Percentiles rank a stretch among this genome's conserved stretches.
phyloP scores from a whole-genome alignment of 2,113 vertebrate species.

The Rallus limicola region DNA sequence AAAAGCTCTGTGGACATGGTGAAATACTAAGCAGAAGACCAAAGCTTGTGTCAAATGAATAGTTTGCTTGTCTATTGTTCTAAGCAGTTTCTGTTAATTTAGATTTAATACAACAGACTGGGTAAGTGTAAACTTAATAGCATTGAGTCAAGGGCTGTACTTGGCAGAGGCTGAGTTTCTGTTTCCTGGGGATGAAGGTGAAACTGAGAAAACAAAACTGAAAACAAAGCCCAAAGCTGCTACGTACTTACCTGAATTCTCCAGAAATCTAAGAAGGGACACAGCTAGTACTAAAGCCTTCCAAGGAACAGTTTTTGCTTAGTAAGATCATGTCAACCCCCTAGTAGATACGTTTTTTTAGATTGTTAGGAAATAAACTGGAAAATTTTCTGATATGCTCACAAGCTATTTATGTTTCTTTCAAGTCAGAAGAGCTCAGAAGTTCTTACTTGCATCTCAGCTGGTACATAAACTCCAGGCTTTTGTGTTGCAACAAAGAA shows the following conservation, averaged over 20 bases:
- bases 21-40: not conserved
- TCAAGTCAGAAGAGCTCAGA: not conserved
- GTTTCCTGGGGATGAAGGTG: slow-evolving; percentile 35
- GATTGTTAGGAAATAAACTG: not conserved
- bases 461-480: not conserved
- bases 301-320: not conserved
- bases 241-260: not conserved
- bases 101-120: not conserved
- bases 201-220: slow-evolving; percentile 13
- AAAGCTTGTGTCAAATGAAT: not conserved
- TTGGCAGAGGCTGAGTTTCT: slow-evolving; percentile 51
- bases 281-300: not conserved
- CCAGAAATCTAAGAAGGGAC: not conserved
- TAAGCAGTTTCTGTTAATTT: slow-evolving; percentile 32
- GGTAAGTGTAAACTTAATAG: slow-evolving; percentile 2
- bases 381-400: not conserved
- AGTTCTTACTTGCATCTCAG: not conserved
- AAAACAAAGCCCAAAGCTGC: slow-evolving; percentile 3
- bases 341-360: not conserved
- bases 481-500: not conserved
- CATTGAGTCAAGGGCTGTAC: not conserved
- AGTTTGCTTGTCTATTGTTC: slow-evolving; percentile 23
- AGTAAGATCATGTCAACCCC: not conserved
- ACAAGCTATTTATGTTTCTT: not conserved
- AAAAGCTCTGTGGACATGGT: not conserved